Base-by-base conservation (phyloP, 2,888 invertebrate genomes). In the Geotrupes spiniger region DNA sequence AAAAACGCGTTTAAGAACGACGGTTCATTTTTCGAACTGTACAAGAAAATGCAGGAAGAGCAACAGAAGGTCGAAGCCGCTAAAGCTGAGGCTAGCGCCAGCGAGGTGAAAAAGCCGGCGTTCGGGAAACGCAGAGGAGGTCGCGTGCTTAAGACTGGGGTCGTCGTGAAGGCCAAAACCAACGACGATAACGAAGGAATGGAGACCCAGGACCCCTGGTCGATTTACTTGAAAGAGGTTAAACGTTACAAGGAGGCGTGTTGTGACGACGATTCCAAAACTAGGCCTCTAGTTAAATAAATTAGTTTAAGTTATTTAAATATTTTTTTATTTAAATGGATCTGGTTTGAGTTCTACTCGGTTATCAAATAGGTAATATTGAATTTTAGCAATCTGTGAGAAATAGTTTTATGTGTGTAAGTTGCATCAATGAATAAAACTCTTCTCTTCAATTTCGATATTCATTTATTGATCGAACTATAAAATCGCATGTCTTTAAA, bases 141-240 rank as follows among this genome's bases (percentile, higher is more conserved):
- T 10, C 82, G 91, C 67, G 87, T 92, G 39, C 76, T 94, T 11
- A 92, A 92, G 74, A 93, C 92, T 37, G 93, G 93, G 29, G 77
- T 92, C 69, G 93, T 94, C 29, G 89, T 92, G 63, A 94, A 94
- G 69, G 81, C 83, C 37, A 87, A 87, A 68, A 79, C 81, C 14
- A 80, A 78, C 42, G 84, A 84, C 60, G 82, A 81, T 59, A 77
- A 78, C 1, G 78, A 75, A 1, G 83, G 83, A 57, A 78, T 76
- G 37, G 77, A 80, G 12, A 84, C 86, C 0, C 89, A 88, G 66
- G 93, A 94, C 73, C 92, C 93, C 9, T 94, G 94, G 94, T 88
- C 92, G 0, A 80, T 92, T 16, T 95, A 95, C 69, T 85, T 94
- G 84, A 89, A 89, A 52, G 95, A 94, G 79, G 94, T 95, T 11